These are phyloP conservation scores for Sitta europaea DNA, from an alignment of 2,113 vertebrate species.

Conservation along the genomic window DNA sequence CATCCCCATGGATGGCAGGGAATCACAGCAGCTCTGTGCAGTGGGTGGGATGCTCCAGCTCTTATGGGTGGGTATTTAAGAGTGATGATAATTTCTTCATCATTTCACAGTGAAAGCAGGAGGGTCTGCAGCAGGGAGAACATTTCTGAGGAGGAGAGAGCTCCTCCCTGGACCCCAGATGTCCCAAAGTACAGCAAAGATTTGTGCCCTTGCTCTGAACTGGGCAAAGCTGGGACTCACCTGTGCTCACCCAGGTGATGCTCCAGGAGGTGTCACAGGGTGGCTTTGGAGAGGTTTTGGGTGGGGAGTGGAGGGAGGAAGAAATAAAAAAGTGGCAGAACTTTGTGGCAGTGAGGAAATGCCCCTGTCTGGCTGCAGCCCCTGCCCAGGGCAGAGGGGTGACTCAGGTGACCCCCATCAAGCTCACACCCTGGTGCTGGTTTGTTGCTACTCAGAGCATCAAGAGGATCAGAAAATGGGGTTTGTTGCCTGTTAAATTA, in stretches of 20 bases:
- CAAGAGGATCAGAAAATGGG: not conserved
- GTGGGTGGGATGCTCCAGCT: not conserved
- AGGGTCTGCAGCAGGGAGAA: not conserved
- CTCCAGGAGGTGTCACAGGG: fast-evolving
- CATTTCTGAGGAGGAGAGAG: not conserved
- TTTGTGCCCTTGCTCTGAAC: not conserved
- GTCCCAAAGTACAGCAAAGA: fast-evolving
- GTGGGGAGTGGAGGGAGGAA: not conserved
- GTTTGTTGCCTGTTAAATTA: not conserved
- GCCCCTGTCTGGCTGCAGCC: not conserved
- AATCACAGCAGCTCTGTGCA: fast-evolving
- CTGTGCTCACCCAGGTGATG: not conserved
- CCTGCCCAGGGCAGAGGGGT: fast-evolving
- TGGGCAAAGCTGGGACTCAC: not conserved
- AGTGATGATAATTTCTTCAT: not conserved
- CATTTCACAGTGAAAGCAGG: not conserved
- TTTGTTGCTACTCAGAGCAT: not conserved
- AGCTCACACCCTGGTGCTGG: fast-evolving
- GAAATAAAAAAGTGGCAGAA: not conserved
- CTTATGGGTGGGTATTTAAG: not conserved
- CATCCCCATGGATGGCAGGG: not conserved
- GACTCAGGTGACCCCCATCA: not conserved
- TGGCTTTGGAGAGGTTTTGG: not conserved
- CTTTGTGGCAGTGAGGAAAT: not conserved
- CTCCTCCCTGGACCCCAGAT: fast-evolving